Evolutionary conservation across 1,140 invertebrate species (phyloP).

Genomic region (Dendrolimus kikuchii): DNA sequence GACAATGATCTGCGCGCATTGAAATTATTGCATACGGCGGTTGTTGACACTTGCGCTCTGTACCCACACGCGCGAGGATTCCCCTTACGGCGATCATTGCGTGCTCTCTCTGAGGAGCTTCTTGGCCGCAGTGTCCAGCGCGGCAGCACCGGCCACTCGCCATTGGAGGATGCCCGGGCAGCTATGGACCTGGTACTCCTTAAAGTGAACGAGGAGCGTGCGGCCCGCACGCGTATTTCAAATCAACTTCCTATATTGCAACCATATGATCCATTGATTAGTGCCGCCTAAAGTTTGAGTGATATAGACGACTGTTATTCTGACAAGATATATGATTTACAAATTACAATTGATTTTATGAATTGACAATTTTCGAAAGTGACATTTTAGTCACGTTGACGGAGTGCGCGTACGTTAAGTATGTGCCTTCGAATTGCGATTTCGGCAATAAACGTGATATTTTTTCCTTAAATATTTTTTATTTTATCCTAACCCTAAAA

Average conservation of each 20-base stretch:
- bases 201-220: slow-evolving; percentile 76
- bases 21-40: slow-evolving; percentile 85
- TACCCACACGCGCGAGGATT: slow-evolving; percentile 88
- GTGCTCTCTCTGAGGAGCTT: slow-evolving; percentile 78
- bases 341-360: slow-evolving; percentile 23
- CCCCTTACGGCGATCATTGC: slow-evolving; percentile 85
- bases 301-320: slow-evolving; percentile 41
- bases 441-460: slow-evolving; percentile 67
- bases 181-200: slow-evolving; percentile 89
- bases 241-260: slow-evolving; percentile 42
- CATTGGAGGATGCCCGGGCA: slow-evolving; percentile 89
- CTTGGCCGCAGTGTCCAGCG: slow-evolving; percentile 86
- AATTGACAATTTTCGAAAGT: slow-evolving; percentile 36
- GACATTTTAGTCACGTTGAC: slow-evolving; percentile 60
- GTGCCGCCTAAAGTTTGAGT: slow-evolving; percentile 55
- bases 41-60: slow-evolving; percentile 90
- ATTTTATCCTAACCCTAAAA: slow-evolving; percentile 15
- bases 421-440: slow-evolving; percentile 69
- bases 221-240: slow-evolving; percentile 24
- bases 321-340: slow-evolving; percentile 25
- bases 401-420: slow-evolving; percentile 58
- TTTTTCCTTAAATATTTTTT: slow-evolving; percentile 52
- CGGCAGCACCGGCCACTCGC: slow-evolving; percentile 86
- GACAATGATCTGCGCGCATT: slow-evolving; percentile 94
- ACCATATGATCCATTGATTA: slow-evolving; percentile 56